phyloP scores from a whole-genome alignment of 2,888 invertebrate genomes.

The Diogma glabrata region DNA sequence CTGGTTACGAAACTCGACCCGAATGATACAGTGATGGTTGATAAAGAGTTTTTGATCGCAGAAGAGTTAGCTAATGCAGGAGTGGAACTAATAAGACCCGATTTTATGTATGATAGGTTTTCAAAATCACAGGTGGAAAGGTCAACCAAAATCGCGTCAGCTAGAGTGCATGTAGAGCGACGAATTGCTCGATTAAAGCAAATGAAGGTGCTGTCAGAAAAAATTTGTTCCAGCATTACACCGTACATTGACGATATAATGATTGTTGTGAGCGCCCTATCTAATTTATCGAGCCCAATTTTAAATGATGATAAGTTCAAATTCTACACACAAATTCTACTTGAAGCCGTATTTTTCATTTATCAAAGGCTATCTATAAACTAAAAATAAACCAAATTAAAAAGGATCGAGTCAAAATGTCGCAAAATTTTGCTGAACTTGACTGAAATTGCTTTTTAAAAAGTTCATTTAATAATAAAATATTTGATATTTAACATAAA shows the following conservation, averaged over 20 bases:
- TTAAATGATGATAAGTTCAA: neutral
- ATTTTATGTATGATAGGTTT: neutral
- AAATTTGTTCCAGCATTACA: neutral
- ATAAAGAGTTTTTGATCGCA: slow-evolving; percentile 8
- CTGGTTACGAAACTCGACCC: neutral
- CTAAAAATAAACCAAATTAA: too few species aligned
- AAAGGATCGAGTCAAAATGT: too few species aligned
- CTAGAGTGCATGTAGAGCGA: neutral
- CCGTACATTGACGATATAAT: neutral
- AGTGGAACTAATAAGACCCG: slow-evolving; percentile 9
- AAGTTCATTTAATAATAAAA: too few species aligned
- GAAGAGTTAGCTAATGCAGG: slow-evolving; percentile 8
- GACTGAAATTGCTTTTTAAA: too few species aligned
- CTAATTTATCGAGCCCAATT: neutral
- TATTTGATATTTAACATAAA: too few species aligned
- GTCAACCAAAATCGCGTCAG: neutral
- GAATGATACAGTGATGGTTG: slow-evolving; percentile 9
- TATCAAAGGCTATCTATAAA: too few species aligned
- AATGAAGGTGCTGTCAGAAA: neutral
- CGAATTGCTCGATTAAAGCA: neutral
- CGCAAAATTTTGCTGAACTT: too few species aligned
- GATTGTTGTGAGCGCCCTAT: neutral
- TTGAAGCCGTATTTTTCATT: too few species aligned
- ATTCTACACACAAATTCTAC: too few species aligned
- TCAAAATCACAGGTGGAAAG: neutral